Percentiles rank a stretch among this genome's conserved stretches.
phyloP scores from a whole-genome alignment of 2,113 vertebrate species.

The Excalfactoria chinensis region DNA sequence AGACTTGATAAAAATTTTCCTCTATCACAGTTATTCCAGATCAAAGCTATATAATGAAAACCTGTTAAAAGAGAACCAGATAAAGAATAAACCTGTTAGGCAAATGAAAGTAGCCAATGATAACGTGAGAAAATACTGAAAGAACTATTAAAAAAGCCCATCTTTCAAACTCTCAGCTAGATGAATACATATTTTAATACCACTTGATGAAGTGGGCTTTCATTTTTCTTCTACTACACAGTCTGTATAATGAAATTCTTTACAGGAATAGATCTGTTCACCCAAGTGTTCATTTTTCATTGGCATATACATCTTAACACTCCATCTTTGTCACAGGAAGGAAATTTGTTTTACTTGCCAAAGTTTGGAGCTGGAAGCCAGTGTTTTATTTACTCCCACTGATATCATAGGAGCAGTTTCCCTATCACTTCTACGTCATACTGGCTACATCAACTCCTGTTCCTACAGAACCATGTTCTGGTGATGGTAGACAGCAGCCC shows the following conservation, averaged over 20 bases:
- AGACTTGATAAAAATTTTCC: not conserved
- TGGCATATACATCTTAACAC: not conserved
- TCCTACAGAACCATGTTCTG: not conserved
- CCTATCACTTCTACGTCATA: not conserved
- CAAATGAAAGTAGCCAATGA: conserved; percentile 16
- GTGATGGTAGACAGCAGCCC: not conserved
- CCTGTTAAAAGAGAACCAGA: not conserved
- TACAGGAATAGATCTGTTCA: not conserved
- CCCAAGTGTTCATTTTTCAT: not conserved
- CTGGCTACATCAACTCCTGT: not conserved
- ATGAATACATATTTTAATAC: conserved; percentile 25
- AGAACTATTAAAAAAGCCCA: not conserved
- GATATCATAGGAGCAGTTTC: not conserved
- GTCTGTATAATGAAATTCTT: not conserved
- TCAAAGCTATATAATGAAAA: conserved; percentile 20
- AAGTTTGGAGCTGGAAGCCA: not conserved
- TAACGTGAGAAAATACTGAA: conserved; percentile 30
- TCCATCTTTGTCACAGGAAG: not conserved
- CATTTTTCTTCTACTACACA: not conserved
- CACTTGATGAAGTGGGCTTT: not conserved
- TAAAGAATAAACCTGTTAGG: conserved; percentile 31
- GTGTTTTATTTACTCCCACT: not conserved
- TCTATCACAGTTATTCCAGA: conserved; percentile 15
- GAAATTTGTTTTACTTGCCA: not conserved
- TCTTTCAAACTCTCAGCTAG: not conserved